These are phyloP conservation scores for Leucosticte australis DNA, from an alignment of 2,113 vertebrate species.

Conservation along the genomic window DNA sequence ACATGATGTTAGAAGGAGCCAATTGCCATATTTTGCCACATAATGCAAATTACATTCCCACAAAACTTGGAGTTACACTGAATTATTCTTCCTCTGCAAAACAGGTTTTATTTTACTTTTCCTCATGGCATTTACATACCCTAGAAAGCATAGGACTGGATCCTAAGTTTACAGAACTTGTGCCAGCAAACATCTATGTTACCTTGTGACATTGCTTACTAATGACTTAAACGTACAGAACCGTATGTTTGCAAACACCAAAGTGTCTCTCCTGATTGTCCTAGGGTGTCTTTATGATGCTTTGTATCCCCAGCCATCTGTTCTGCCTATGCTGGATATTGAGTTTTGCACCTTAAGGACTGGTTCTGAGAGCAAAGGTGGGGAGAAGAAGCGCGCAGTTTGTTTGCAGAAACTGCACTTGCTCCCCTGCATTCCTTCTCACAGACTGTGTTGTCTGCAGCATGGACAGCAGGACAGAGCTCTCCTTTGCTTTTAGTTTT, in stretches of 20 bases:
- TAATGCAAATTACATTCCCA: neutral
- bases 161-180: neutral
- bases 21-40: neutral
- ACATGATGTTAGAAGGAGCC: neutral
- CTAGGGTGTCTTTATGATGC: neutral
- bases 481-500: neutral
- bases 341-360: neutral
- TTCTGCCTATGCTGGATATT: neutral
- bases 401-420: neutral
- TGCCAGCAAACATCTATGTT: neutral
- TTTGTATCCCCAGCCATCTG: neutral
- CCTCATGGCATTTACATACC: neutral
- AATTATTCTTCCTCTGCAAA: neutral
- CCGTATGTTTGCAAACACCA: neutral
- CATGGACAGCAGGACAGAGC: neutral
- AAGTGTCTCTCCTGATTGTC: neutral
- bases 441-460: neutral
- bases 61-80: neutral
- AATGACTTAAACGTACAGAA: neutral
- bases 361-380: fast-evolving
- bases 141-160: neutral
- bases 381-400: neutral
- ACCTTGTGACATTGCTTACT: neutral
- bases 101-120: neutral
- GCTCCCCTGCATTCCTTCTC: neutral